phyloP scores from a whole-genome alignment of 2,888 invertebrate genomes.

The Perizoma flavofasciatum region DNA sequence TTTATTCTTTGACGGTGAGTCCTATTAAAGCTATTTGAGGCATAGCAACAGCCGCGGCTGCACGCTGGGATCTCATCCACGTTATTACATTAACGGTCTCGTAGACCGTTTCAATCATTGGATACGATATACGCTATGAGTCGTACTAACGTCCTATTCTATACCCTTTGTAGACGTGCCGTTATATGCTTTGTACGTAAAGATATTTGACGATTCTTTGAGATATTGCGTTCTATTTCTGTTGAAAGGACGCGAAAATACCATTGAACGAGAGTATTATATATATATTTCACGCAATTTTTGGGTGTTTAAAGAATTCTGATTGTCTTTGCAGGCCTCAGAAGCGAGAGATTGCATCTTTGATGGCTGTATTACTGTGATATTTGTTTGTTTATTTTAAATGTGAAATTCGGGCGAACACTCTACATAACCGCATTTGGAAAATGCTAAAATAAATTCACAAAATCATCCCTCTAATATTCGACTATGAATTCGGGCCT shows the following conservation, averaged over 20 bases:
- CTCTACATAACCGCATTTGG: not conserved
- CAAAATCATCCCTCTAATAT: too few species aligned
- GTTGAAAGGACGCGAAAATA: constrained; percentile 17
- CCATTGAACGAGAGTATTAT: constrained; percentile 11
- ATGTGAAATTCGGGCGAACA: too few species aligned
- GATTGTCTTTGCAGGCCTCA: not conserved
- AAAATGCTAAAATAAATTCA: not conserved
- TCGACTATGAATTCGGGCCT: too few species aligned
- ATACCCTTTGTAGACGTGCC: constrained; percentile 1
- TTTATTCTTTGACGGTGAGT: too few species aligned
- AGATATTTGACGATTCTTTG: constrained; percentile 14
- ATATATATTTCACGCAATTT: constrained; percentile 12
- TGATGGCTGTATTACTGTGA: not conserved
- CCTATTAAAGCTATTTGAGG: not conserved
- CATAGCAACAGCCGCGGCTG: constrained; percentile 13
- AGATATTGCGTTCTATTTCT: constrained; percentile 22
- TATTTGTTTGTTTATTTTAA: not conserved
- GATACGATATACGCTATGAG: constrained; percentile 7
- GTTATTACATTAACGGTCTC: constrained; percentile 29
- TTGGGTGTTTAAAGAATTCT: constrained; percentile 9
- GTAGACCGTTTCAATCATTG: constrained; percentile 28
- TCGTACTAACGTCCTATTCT: constrained; percentile 14
- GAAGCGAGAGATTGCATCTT: not conserved
- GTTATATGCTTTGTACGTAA: not conserved
- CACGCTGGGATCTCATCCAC: constrained; percentile 21